Evolutionary conservation across 2,113 vertebrate genomes (phyloP).

Genomic region (Neolamprologus devosi): DNA sequence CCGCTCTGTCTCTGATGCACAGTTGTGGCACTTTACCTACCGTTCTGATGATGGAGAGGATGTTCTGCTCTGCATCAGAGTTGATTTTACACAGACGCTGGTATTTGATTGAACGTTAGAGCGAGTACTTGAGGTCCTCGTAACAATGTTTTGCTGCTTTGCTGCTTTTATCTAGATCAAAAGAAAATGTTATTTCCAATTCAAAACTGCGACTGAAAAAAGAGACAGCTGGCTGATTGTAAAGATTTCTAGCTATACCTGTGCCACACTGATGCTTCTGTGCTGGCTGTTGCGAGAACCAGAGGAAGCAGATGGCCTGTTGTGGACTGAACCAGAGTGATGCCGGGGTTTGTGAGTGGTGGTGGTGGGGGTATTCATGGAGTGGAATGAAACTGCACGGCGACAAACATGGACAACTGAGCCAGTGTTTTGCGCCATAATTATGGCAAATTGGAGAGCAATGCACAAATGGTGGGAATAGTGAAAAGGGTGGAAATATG

Average conservation of each 20-base stretch:
- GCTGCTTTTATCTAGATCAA: slow-evolving; percentile 26
- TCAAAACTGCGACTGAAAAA: background rate
- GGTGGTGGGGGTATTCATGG: slow-evolving; percentile 71
- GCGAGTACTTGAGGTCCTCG: slow-evolving; percentile 9
- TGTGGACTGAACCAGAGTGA: background rate
- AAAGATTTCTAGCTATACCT: slow-evolving; percentile 31
- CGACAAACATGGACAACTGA: slow-evolving; percentile 95
- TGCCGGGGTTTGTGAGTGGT: slow-evolving; percentile 55
- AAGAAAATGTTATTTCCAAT: background rate
- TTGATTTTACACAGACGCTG: background rate
- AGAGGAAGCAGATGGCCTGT: background rate
- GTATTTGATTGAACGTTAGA: background rate
- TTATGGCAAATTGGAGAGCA: background rate
- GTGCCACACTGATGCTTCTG: slow-evolving; percentile 15
- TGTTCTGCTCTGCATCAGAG: background rate
- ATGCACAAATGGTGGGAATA: background rate
- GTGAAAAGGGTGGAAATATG: background rate
- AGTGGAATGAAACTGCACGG: slow-evolving; percentile 95
- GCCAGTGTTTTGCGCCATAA: slow-evolving; percentile 25
- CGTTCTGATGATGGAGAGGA: slow-evolving; percentile 32
- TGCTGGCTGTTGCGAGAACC: slow-evolving; percentile 6
- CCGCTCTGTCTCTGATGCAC: background rate
- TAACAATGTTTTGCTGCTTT: background rate
- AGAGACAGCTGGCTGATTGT: background rate
- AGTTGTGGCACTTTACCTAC: background rate